Base-by-base conservation (phyloP, 2,113 vertebrate genomes). In the Alaudala cheleensis region DNA sequence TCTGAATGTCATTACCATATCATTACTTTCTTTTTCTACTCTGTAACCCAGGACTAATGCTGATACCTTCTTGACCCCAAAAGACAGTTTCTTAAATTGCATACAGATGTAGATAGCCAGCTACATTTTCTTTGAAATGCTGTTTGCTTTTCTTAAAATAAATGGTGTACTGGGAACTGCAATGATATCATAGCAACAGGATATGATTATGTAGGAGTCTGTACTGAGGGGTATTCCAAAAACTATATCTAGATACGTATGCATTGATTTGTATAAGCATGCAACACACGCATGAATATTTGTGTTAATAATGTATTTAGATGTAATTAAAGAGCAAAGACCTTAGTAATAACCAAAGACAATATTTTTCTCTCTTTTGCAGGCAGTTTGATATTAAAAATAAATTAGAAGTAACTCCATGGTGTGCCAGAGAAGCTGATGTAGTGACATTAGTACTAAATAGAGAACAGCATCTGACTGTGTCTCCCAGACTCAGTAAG, bases 111-210 rank as follows among this genome's bases (percentile, higher is more conserved):
- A 93, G 67, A 19, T 14, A 84, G 34, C 40, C 62, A 65, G 57
- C 23, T 57, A 72, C 44, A 45, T 81, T 81, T 22, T 86, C n/a
- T 78, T 84, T 88, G 51, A 69, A 92, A 93, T 60, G 82, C 53
- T 86, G 20, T 88, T 95, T 95, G 62, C 72, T 86, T 89, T 79
- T 72, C 84, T 67, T 95, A 88, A 92, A 96, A 91, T 66, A 85
- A 39, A 72, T 18, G 66, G 28, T 73, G 51, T 95, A 66, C 56
- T 92, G 82, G 81, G 79, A 95, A 72, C 88, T 96, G 88, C 88
- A 96, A 2, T 97, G 92, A 97, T 96, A 90, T 96, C 95, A 95
- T 95, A 96, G 94, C 94, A 97, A 97, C 94, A 93, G 94, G 91
- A 92, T 90, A 72, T 95, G 90, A 86, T 88, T 95, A 90, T 93